Evolutionary conservation across 2,113 vertebrate genomes (phyloP), one percentile per base, ranked within the genome.

Genomic region (Pangasianodon gigas): DNA sequence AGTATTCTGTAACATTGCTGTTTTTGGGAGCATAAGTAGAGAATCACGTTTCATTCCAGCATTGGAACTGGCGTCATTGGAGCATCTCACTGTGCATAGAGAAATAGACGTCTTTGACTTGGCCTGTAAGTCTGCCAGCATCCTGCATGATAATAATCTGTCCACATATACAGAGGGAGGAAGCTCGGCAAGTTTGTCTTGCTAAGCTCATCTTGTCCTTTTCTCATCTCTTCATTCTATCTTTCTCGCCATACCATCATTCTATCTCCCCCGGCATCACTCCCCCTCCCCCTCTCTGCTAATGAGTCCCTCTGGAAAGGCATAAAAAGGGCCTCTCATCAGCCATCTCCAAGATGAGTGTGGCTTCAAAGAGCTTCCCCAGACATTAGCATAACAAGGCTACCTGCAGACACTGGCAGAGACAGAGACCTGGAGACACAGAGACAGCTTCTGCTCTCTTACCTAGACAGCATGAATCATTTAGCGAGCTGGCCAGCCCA

Each of bases 361-460:
- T 88, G 88, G 83, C 91, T 92, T 92, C 91, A 92, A 92, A 90
- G 91, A 90, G 86, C 69, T 85, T 91, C 84, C 84, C 88, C 80
- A 88, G 87, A 90, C 83, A 92, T 92, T 92, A 92, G 87, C 91
- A 92, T 92, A 92, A 92, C 90, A 92, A 90, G 91, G 88, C 60
- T 92, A 92, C 91, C 91, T 92, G 91, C 91, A 87, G 85, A 90
- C 87, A 62, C 83, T 90, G 90, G 88, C 91, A 90, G 79, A 83
- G 88, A 81, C 90, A 79, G 79, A 92, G 85, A 89, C 87, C 51
- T 52, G 16, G 51, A 89, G 91, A 90, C 46, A 84, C 56, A 88
- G 85, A 87, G 81, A 89, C 89, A 89, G 88, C 86, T 37, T 87
- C 60, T 74, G 60, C 87, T 90, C 75, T 92, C 87, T 91, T 89